Evolutionary conservation across 1,140 invertebrate species (phyloP).

Genomic region (Paralvinella palmiformis): DNA sequence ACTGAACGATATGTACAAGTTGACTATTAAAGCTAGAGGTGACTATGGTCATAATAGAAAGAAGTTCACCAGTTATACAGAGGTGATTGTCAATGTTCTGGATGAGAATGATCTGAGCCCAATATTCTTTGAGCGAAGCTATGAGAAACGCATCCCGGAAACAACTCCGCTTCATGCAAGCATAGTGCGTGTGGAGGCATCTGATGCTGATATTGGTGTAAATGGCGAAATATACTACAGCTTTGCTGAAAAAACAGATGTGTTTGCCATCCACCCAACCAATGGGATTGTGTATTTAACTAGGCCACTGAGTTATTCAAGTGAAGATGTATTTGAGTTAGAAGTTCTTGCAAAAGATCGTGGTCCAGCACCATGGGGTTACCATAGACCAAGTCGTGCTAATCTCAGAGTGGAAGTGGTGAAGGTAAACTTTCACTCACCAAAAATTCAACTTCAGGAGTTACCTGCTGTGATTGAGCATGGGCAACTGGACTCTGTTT

Average conservation of each 20-base stretch:
- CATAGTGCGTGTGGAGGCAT: slow-evolving; percentile 61
- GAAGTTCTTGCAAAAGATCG: slow-evolving; percentile 77
- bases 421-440: slow-evolving; percentile 78
- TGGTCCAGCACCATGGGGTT: slow-evolving; percentile 60
- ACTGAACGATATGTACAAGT: slow-evolving; percentile 71
- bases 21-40: slow-evolving; percentile 72
- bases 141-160: slow-evolving; percentile 80
- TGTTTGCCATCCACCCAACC: slow-evolving; percentile 87
- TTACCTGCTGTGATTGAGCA: slow-evolving; percentile 77
- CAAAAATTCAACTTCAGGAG: slow-evolving; percentile 69
- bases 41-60: slow-evolving; percentile 46
- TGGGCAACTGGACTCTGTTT: slow-evolving; percentile 47
- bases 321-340: slow-evolving; percentile 58
- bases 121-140: slow-evolving; percentile 79
- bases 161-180: slow-evolving; percentile 72
- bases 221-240: slow-evolving; percentile 97
- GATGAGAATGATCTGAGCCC: slow-evolving; percentile 91
- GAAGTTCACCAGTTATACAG: slow-evolving; percentile 63
- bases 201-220: slow-evolving; percentile 87
- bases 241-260: slow-evolving; percentile 71
- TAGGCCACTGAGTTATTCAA: slow-evolving; percentile 57
- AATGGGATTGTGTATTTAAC: slow-evolving; percentile 81
- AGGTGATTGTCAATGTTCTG: slow-evolving; percentile 70
- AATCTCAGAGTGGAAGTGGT: slow-evolving; percentile 69
- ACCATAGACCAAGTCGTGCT: slow-evolving; percentile 61